phyloP scores from a whole-genome alignment of 2,888 invertebrate genomes.

The Catocala nupta region DNA sequence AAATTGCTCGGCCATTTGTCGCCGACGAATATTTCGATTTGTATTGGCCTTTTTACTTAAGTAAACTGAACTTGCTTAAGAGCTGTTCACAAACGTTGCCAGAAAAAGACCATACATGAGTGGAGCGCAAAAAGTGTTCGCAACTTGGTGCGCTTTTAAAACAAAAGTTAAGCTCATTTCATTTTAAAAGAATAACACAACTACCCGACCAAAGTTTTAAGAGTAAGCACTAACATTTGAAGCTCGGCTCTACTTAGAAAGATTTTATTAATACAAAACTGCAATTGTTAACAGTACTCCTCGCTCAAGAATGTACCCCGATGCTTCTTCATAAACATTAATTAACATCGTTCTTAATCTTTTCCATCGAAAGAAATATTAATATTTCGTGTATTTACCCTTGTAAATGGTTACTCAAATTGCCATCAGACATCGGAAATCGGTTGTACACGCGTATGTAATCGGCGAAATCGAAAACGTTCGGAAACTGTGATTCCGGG shows the following conservation, averaged over 20 bases:
- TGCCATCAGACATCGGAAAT: constrained; percentile 74
- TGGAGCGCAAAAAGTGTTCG: constrained; percentile 14
- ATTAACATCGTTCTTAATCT: not conserved
- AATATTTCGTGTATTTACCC: constrained; percentile 9
- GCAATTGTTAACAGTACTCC: no score
- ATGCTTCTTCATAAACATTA: not conserved
- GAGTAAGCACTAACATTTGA: constrained; percentile 1
- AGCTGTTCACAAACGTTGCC: not conserved
- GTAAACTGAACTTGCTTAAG: constrained; percentile 53
- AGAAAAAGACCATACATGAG: constrained; percentile 2
- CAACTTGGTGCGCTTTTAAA: constrained; percentile 3
- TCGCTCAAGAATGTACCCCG: not conserved
- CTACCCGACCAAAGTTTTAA: not conserved
- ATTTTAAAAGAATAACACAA: constrained; percentile 6
- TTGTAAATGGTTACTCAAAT: constrained; percentile 64
- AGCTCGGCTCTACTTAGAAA: not conserved
- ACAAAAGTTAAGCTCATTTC: constrained; percentile 6
- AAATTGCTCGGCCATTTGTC: constrained; percentile 69
- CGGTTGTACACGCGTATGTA: constrained; percentile 69
- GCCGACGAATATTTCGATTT: constrained; percentile 64
- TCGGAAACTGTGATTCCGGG: constrained; percentile 66
- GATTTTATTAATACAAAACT: not conserved
- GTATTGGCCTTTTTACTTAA: constrained; percentile 65
- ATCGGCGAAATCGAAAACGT: constrained; percentile 72
- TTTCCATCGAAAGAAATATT: not conserved